Evolutionary conservation across 2,113 vertebrate genomes (phyloP).

Genomic region (Jacana jacana): DNA sequence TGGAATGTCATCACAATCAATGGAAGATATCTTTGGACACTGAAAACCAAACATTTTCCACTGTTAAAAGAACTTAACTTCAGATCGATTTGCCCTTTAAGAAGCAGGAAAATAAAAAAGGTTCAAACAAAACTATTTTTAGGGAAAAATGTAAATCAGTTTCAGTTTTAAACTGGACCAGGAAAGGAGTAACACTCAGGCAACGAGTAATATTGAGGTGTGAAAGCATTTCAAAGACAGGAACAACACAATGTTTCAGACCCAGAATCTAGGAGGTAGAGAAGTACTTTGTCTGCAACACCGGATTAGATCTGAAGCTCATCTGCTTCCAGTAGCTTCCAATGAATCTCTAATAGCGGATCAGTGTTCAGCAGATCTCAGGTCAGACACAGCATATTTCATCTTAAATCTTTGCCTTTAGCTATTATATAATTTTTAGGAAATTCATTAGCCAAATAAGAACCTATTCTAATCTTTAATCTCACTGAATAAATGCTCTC

Average conservation of each 20-base stretch:
- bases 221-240: neutral
- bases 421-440: constrained; percentile 42
- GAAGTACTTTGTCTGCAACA: neutral
- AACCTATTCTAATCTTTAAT: constrained; percentile 41
- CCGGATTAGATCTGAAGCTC: neutral
- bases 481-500: constrained; percentile 40
- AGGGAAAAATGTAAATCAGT: neutral
- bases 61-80: neutral
- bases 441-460: constrained; percentile 59
- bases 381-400: constrained; percentile 27
- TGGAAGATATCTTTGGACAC: neutral
- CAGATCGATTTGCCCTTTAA: neutral
- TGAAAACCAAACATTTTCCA: neutral
- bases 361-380: constrained; percentile 36
- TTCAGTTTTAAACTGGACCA: neutral
- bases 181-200: neutral
- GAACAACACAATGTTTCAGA: neutral
- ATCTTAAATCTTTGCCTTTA: constrained; percentile 41
- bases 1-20: neutral
- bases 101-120: neutral
- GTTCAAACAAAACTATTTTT: neutral
- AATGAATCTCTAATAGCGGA: constrained; percentile 32
- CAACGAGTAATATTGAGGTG: neutral
- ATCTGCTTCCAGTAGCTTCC: constrained; percentile 16
- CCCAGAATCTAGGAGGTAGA: neutral